Base-by-base conservation (phyloP, 1,140 invertebrate species). In the Ceratina australensis region DNA sequence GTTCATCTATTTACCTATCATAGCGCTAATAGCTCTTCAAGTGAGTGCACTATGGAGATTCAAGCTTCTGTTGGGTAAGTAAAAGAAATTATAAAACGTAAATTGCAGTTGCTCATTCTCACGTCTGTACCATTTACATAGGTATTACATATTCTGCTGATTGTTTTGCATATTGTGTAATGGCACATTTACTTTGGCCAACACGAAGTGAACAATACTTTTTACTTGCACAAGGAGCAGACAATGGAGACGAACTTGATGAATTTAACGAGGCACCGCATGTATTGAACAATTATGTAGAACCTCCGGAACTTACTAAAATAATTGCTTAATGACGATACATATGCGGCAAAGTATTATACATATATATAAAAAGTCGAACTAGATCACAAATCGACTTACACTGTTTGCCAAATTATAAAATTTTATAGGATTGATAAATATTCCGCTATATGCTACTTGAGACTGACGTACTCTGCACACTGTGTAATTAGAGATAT, bases 1-100 rank as follows among this genome's bases (percentile, higher is more conserved):
- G 98, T 99, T 99, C 88, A 97, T 99, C 81, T 99, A 99, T 92
- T 93, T 99, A 80, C 98, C 98, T 12, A 96, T 99, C 56, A 95
- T 99, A 81, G 98, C 97, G 60, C 94, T 99, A 63, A 97, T 99
- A 83, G 97, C 97, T 47, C 93, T 98, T 72, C 97, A 98, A 93
- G 95, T 99, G 59, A 98, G 97, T 78, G 95, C 98, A 60, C 92
- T 99, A 78, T 99, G 98, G 98, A 95, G 98, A 91, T 98, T 97
- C 92, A 99, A 99, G 93, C 94, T 99, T 85, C 93, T 99, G 75
- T 93, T 98, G 84, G 97, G 97, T 98, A 92, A 94, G 94, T 42
- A 42, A 42, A 42, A 93, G n/a, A 56, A 71, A 74, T 22, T 18
- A 18, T 56, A 61, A 57, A 59, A n/a, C n/a, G 15, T 22, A 69